Evolutionary conservation across 1,140 invertebrate species (phyloP).

Genomic region (Drosophila pallidifrons): DNA sequence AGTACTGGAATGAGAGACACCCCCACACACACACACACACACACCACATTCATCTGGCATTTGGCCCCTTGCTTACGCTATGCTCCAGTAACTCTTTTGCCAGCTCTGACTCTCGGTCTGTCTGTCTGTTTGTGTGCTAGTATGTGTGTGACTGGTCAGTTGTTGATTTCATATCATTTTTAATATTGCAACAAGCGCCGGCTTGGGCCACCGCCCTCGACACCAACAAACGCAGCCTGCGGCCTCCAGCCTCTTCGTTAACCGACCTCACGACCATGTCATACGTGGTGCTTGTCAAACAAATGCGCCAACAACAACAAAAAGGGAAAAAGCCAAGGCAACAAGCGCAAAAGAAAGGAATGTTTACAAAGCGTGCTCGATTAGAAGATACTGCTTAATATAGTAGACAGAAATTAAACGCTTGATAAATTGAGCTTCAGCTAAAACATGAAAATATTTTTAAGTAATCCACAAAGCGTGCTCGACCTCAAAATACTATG

Average conservation of each 20-base stretch:
- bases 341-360: neutral
- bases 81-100: slow-evolving; percentile 47
- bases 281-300: slow-evolving; percentile 8
- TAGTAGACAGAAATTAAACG: neutral
- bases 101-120: neutral
- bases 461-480: neutral
- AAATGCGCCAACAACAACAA: slow-evolving; percentile 20
- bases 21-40: neutral
- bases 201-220: slow-evolving; percentile 3
- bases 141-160: neutral
- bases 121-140: slow-evolving; percentile 6
- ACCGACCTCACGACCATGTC: slow-evolving; percentile 28
- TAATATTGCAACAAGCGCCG: slow-evolving; percentile 55
- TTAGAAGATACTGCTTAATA: neutral
- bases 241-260: slow-evolving; percentile 5
- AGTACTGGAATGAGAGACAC: neutral
- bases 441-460: no score
- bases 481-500: neutral
- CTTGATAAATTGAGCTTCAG: no score
- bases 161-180: slow-evolving; percentile 68
- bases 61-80: slow-evolving; percentile 32
- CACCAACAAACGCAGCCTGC: slow-evolving; percentile 4
- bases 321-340: slow-evolving; percentile 2
- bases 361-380: neutral
- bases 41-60: neutral